Evolutionary conservation across 2,113 vertebrate genomes (phyloP).

Genomic region (Pangasianodon gigas): DNA sequence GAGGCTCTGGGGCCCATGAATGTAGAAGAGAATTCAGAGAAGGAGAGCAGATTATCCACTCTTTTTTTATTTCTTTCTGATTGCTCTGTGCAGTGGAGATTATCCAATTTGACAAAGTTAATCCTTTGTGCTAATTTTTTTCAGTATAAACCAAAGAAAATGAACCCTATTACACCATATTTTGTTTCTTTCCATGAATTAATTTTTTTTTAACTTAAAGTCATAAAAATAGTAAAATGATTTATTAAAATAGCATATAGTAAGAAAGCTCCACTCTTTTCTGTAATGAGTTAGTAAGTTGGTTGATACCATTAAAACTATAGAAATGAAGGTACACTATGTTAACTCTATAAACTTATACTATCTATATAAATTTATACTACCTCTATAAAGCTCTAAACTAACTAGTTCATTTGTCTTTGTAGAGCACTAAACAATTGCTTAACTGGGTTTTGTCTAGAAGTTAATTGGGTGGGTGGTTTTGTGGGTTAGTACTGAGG

Average conservation of each 20-base stretch:
- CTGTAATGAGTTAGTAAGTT: neutral
- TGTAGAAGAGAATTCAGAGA: constrained; percentile 44
- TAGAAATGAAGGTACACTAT: neutral
- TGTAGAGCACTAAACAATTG: neutral
- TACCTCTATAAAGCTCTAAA: neutral
- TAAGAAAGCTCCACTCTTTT: neutral
- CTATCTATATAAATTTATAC: neutral
- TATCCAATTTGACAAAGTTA: constrained; percentile 21
- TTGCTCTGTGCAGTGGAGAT: constrained; percentile 19
- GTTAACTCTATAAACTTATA: neutral
- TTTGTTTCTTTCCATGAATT: neutral
- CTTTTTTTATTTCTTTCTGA: neutral
- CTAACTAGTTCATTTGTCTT: neutral
- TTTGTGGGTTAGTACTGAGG: neutral
- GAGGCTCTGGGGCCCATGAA: constrained; percentile 63
- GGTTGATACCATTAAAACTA: neutral
- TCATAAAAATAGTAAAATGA: neutral
- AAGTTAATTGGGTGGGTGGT: neutral
- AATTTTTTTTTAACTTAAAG: neutral
- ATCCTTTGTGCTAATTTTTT: neutral
- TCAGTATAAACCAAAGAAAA: neutral
- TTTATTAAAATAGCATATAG: neutral
- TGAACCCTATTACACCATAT: neutral
- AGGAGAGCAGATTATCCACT: neutral
- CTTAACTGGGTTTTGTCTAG: neutral